phyloP scores from a whole-genome alignment of 2,797 vertebrate species.

The Rhyacichthys aspro region DNA sequence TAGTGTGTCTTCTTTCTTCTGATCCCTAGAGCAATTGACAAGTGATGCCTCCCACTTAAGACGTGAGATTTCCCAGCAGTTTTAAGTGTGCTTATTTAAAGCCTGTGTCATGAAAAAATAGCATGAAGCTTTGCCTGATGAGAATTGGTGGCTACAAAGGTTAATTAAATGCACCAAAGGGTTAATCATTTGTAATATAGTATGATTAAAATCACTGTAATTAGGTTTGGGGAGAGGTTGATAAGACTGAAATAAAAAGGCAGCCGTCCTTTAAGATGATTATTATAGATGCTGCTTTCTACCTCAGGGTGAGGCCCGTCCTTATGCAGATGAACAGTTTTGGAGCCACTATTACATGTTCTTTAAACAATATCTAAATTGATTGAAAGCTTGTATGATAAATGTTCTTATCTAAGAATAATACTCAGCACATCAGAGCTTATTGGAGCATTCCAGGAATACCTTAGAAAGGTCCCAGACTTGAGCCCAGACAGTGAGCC shows the following conservation, averaged over 20 bases:
- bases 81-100: slow-evolving; percentile 81
- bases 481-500: too few relatives aligned
- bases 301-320: slow-evolving; percentile 36
- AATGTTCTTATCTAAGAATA: slow-evolving; percentile 29
- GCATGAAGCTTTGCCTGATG: slow-evolving; percentile 66
- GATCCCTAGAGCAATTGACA: slow-evolving; percentile 70
- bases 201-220: slow-evolving; percentile 83
- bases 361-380: slow-evolving; percentile 25
- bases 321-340: slow-evolving; percentile 50
- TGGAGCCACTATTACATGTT: slow-evolving; percentile 26
- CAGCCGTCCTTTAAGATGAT: slow-evolving; percentile 61
- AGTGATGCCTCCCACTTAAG: slow-evolving; percentile 77
- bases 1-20: slow-evolving; percentile 48
- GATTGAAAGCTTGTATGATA: too few relatives aligned
- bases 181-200: slow-evolving; percentile 82
- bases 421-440: slow-evolving; percentile 28
- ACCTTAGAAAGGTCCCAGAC: slow-evolving; percentile 26
- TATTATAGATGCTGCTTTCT: slow-evolving; percentile 56
- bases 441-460: slow-evolving; percentile 38
- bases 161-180: slow-evolving; percentile 83
- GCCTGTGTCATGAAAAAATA: slow-evolving; percentile 67
- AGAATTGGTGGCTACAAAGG: slow-evolving; percentile 76
- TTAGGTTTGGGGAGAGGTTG: slow-evolving; percentile 75
- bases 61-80: slow-evolving; percentile 78
- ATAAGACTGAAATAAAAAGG: slow-evolving; percentile 62